phyloP scores from a whole-genome alignment of 1,140 invertebrate genomes.

The Sitobion miscanthi region DNA sequence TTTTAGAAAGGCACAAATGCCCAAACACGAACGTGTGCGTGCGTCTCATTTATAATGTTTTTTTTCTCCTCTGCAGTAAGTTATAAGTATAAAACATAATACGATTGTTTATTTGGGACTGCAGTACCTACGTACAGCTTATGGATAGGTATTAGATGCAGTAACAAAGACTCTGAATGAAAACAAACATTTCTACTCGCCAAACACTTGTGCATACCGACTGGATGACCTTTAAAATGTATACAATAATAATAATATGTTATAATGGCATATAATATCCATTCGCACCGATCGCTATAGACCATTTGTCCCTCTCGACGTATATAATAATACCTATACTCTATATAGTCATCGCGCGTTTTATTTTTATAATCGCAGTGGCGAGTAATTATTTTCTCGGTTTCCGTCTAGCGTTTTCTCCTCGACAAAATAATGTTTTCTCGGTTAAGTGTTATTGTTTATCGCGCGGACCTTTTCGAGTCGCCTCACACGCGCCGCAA shows the following conservation, averaged over 20 bases:
- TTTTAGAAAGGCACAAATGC: not conserved
- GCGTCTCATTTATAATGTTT: not conserved
- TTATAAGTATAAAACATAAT: not conserved
- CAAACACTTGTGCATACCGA: not conserved
- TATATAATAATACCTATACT: not conserved
- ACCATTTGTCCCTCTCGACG: not conserved
- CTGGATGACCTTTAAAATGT: not conserved
- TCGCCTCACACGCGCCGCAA: not conserved
- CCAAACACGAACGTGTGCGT: not conserved
- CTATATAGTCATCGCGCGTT: not conserved
- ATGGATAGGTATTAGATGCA: not conserved
- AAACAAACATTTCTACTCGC: not conserved
- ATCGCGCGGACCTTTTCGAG: not conserved
- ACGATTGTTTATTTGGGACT: not conserved
- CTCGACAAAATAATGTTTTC: not conserved
- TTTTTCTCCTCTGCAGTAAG: not conserved
- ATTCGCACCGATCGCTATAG: not conserved
- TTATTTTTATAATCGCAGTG: not conserved
- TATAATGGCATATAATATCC: not conserved
- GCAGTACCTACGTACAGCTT: not conserved
- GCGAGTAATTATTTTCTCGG: not conserved
- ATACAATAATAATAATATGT: not conserved
- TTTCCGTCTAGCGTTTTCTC: not conserved
- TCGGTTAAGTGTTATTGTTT: not conserved
- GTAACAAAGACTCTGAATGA: not conserved